Evolutionary conservation across 2,888 invertebrate genomes (phyloP), one percentile per base, ranked within the genome.

Genomic region (Agrotis ipsilon): DNA sequence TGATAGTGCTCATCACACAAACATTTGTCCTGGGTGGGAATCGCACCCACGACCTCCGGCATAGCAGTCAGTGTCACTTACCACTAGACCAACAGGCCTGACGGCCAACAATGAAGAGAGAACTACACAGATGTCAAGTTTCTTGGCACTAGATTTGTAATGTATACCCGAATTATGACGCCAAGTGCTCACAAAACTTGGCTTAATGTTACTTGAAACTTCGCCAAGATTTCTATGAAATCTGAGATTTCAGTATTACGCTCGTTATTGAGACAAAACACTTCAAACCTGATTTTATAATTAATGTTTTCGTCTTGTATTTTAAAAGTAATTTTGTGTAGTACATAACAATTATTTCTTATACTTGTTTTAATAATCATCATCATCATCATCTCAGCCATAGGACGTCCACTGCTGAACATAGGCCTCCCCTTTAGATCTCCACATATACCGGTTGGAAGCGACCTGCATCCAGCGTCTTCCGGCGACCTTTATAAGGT

Each of bases 121-220:
- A 18, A 18, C 27, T 54, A n/a, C 5, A 6, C 5, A 32, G 3
- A 39, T 39, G 32, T 39, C 16, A 60, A 59, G 39, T 60, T 54
- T 58, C 7, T 2, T 13, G 2, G n/a, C 18, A 49, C 13, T 39
- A 76, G 19, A 59, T 55, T 19, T 2, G 18, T 32, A 59, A 13
- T 48, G 14, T 46, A 61, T 43, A 62, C 51, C 39, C 7, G 19
- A n/a, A 54, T 66, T 46, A 58, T 45, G n/a, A 43, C 39, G 14
- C 46, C 21, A 39, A 68, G 24, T 58, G 43, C 43, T 27, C 19
- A 75, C 46, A 59, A 58, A 69, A 51, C 59, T 13, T 39, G 7
- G 14, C 48, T 67, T 72, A 54, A 75, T 78, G 46, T 39, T 63
- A 62, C 63, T 81, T 78, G 55, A 66, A 61, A 72, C 45, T 65